These are phyloP conservation scores for Myrmecobius fasciatus DNA, from an alignment of 2,113 vertebrate species.

Conservation along the genomic window DNA sequence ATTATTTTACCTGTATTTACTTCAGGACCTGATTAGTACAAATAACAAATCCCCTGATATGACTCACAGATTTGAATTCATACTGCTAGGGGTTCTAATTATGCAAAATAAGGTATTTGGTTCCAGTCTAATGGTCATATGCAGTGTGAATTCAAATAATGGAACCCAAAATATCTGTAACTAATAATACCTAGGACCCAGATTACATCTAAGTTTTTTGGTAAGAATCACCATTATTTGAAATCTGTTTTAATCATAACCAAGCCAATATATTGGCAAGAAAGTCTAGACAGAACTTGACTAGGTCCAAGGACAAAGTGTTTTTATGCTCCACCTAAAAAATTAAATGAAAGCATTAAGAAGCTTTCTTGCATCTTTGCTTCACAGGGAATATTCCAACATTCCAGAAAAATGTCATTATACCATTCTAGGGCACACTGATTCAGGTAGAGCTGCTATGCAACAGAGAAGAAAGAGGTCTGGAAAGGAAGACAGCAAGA, in stretches of 20 bases:
- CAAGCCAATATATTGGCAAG: neutral
- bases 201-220: neutral
- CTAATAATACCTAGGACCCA: neutral
- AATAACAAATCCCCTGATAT: neutral
- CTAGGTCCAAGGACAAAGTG: neutral
- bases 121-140: neutral
- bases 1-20: neutral
- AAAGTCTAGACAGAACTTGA: neutral
- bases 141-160: neutral
- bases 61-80: neutral
- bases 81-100: neutral
- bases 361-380: neutral
- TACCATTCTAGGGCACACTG: neutral
- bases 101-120: neutral
- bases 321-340: neutral
- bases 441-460: neutral
- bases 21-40: neutral
- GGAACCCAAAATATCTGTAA: neutral
- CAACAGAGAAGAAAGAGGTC: neutral
- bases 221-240: neutral
- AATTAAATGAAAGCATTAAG: neutral
- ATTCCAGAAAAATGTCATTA: neutral
- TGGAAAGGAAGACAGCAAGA: neutral
- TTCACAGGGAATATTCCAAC: neutral
- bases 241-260: neutral